phyloP scores from a whole-genome alignment of 2,797 vertebrate genomes.

The Aselliscus stoliczkanus region DNA sequence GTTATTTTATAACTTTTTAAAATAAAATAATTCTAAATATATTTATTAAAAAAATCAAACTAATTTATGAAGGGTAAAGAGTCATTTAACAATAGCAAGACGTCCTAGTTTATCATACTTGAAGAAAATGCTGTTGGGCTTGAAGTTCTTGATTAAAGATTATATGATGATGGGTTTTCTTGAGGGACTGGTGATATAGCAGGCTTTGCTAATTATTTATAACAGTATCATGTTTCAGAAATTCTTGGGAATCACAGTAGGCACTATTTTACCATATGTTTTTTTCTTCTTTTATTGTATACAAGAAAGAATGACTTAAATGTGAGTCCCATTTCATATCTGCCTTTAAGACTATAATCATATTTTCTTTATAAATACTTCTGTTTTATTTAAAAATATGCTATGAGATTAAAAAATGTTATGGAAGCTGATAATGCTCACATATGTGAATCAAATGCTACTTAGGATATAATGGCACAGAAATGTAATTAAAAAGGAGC shows the following conservation, averaged over 20 bases:
- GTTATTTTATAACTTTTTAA: background rate
- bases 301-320: background rate
- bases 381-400: background rate
- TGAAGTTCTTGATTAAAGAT: background rate
- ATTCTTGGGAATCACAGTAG: background rate
- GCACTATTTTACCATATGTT: background rate
- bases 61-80: background rate
- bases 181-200: too few species aligned
- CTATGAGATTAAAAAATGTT: background rate
- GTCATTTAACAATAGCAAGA: background rate
- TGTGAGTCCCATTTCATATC: background rate
- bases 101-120: background rate
- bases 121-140: background rate
- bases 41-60: background rate
- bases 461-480: background rate
- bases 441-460: background rate
- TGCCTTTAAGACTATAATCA: background rate
- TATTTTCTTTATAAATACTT: background rate
- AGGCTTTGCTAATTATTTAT: background rate
- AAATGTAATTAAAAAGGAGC: background rate
- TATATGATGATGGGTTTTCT: background rate
- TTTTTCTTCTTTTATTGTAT: background rate
- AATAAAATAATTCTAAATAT: background rate
- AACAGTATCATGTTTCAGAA: background rate
- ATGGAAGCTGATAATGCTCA: background rate